Percentiles rank a stretch among this genome's conserved stretches.
These are phyloP conservation scores for Parapristionchus giblindavisi DNA, from an alignment of 2,888 invertebrate species.

Conservation along the genomic window DNA sequence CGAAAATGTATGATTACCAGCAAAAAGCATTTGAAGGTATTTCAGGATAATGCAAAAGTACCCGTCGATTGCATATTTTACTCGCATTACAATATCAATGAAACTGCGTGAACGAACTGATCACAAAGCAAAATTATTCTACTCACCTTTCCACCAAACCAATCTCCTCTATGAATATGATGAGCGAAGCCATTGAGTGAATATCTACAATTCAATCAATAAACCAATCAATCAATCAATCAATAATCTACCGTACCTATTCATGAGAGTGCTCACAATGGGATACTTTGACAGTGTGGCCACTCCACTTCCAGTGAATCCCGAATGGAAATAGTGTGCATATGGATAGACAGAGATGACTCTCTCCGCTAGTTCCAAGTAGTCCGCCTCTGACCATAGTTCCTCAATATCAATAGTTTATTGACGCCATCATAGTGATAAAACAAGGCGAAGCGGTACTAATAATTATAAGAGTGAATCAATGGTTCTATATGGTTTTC, in stretches of 20 bases:
- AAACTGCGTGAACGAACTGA: background rate
- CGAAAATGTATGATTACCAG: too few relatives aligned
- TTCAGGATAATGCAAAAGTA: too few relatives aligned
- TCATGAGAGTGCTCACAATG: constrained; percentile 87
- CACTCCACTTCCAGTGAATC: constrained; percentile 79
- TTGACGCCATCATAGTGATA: background rate
- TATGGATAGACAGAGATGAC: constrained; percentile 79
- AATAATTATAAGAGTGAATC: too few relatives aligned
- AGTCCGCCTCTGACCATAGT: constrained; percentile 88
- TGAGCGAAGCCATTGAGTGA: constrained; percentile 96
- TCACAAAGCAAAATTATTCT: background rate
- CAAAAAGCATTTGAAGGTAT: too few relatives aligned
- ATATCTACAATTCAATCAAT: constrained; percentile 76
- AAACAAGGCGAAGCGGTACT: background rate
- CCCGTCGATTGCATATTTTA: background rate
- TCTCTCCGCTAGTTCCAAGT: constrained; percentile 79
- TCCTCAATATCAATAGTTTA: constrained; percentile 61
- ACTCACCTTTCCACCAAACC: constrained; percentile 92
- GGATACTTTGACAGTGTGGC: constrained; percentile 85
- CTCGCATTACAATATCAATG: background rate
- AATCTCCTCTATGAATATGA: constrained; percentile 88
- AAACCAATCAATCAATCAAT: background rate
- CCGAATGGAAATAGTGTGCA: constrained; percentile 85
- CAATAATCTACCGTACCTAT: constrained; percentile 70
- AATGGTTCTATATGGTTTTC: too few relatives aligned